Percentiles rank a stretch among this genome's conserved stretches.
These are phyloP conservation scores for Drosophila nikananu DNA, from an alignment of 1,140 invertebrate genomes.

Conservation along the genomic window DNA sequence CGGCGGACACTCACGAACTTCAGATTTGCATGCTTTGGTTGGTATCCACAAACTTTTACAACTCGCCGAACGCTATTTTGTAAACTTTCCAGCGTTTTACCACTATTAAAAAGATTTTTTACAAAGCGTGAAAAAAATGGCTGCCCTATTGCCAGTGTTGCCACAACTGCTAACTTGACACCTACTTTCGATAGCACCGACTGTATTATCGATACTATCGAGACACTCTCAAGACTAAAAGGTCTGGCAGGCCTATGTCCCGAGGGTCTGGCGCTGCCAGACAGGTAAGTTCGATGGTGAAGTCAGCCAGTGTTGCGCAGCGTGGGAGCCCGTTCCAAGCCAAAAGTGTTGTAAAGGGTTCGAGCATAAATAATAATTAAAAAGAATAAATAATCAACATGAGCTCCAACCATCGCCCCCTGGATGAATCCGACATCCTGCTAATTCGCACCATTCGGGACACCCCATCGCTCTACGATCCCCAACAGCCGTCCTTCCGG, in stretches of 20 bases:
- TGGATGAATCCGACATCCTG: slow-evolving; percentile 69
- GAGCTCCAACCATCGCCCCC: slow-evolving; percentile 71
- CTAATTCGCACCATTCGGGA: slow-evolving; percentile 66
- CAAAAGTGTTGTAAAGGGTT: not conserved
- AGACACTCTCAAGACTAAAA: not conserved
- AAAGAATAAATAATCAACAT: slow-evolving; percentile 46
- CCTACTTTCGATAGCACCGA: not conserved
- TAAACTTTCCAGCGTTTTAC: slow-evolving; percentile 44
- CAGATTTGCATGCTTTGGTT: slow-evolving; percentile 67
- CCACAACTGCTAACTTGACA: slow-evolving; percentile 15
- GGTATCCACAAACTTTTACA: slow-evolving; percentile 39
- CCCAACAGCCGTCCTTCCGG: slow-evolving; percentile 65
- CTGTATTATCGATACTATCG: not conserved
- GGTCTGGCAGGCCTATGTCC: not conserved
- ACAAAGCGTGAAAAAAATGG: slow-evolving; percentile 80
- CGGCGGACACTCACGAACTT: slow-evolving; percentile 64
- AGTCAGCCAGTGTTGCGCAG: not conserved
- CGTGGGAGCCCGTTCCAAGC: not conserved
- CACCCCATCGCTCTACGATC: slow-evolving; percentile 72
- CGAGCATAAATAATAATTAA: slow-evolving; percentile 13
- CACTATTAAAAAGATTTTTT: slow-evolving; percentile 60
- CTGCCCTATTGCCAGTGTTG: slow-evolving; percentile 53
- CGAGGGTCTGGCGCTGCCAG: not conserved
- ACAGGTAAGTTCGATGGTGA: too few species aligned
- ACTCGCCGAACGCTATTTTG: slow-evolving; percentile 12